Evolutionary conservation across 1,140 invertebrate species (phyloP), one percentile per base, ranked within the genome.

Genomic region (Proales similis): DNA sequence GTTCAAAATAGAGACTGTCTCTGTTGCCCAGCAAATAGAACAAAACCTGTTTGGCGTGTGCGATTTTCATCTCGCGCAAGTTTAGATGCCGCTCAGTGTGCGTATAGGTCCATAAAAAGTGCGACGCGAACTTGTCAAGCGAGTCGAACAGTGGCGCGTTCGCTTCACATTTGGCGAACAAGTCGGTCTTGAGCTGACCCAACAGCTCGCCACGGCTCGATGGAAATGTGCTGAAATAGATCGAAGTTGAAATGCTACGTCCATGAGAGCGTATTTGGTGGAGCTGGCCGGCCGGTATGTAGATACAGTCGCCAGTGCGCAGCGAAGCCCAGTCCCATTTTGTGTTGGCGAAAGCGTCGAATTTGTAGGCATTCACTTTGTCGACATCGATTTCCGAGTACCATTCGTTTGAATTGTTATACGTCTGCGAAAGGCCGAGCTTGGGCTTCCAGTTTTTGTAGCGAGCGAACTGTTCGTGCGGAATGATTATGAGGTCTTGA

Each of bases 191-290:
- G 7, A 57, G 17, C 30, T 57, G 14, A 1, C 17, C 39, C 22
- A 9, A 45, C 20, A 46, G 22, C 7, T 61, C 33, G 1, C 14
- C 27, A 24, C 20, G 20, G 32, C 17, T 12, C 7, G 17, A 9
- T 27, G 29, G 14, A 19, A 32, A 17, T 46, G 57, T 45, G 32
- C 36, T 61, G 20, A 57, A 57, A 61, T 61, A 45, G 47, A 73
- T 65, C 1, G 70, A 71, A 20, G 64, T 71, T 1, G 74, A 74
- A 3, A 74, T 63, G 24, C 71, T 69, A 11, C 73, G 67, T 2
- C 74, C 74, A 45, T 72, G 70, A 3, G 74, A 73, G 14, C 73
- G 64, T 0, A 75, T 71, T 30, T 76, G 73, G 62, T 75, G 72
- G 11, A 76, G 60, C 39, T 72, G 70, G 20, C 73, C 70, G 49